Percentiles rank a stretch among this genome's conserved stretches.
Evolutionary conservation across 1,140 invertebrate species (phyloP).

Genomic region (Drosophila tani): DNA sequence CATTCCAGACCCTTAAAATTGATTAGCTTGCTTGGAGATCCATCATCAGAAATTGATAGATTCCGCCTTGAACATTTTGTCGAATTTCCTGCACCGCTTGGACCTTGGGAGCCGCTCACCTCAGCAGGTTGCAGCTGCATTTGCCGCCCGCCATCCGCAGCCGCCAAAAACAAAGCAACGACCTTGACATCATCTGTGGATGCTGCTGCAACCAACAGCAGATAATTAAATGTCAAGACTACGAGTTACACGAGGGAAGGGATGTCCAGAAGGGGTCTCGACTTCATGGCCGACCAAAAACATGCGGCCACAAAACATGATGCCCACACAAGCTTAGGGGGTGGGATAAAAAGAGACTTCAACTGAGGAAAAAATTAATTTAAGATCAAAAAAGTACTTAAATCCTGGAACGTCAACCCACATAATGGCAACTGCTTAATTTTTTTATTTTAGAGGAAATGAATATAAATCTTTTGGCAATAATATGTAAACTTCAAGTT

Average conservation of each 20-base stretch:
- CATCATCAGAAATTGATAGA: slow-evolving; percentile 17
- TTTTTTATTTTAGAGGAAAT: no score
- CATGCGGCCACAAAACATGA: slow-evolving; percentile 30
- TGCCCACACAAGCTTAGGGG: slow-evolving; percentile 1
- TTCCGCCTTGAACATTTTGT: slow-evolving; percentile 35
- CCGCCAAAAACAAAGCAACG: slow-evolving; percentile 33
- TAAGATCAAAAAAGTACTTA: no score
- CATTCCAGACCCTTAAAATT: slow-evolving; percentile 7
- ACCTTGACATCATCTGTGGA: slow-evolving; percentile 48
- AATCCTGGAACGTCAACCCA: no score
- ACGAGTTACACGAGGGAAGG: slow-evolving; percentile 24
- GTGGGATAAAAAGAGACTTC: not conserved
- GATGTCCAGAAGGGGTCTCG: slow-evolving; percentile 3
- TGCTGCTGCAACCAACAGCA: slow-evolving; percentile 42
- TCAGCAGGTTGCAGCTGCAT: slow-evolving; percentile 11
- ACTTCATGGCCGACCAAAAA: slow-evolving; percentile 41
- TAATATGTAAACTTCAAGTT: not conserved
- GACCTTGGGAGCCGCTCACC: slow-evolving; percentile 37
- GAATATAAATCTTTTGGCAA: no score
- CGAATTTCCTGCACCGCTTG: slow-evolving; percentile 37
- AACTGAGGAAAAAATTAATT: not conserved
- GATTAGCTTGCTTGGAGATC: not conserved
- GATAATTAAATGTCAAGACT: slow-evolving; percentile 77
- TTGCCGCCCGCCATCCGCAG: slow-evolving; percentile 31
- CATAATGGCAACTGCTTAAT: not conserved